Evolutionary conservation across 2,797 vertebrate species (phyloP).

Genomic region (Tiaroga cobitis): DNA sequence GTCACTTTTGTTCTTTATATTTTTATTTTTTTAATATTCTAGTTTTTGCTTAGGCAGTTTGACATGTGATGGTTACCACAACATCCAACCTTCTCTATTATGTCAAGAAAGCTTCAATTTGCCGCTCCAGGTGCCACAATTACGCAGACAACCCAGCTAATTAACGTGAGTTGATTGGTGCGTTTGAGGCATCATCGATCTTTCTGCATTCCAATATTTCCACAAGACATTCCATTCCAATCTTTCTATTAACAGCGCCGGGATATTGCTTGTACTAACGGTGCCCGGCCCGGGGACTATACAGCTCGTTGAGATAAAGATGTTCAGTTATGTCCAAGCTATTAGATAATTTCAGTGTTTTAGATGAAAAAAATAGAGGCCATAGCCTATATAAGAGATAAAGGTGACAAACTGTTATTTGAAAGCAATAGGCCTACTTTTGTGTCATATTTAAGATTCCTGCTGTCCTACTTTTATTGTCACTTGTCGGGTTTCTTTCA

Average conservation of each 20-base stretch:
- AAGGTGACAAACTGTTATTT: background rate
- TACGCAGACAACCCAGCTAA: conserved; percentile 90
- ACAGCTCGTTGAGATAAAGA: conserved; percentile 72
- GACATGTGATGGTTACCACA: conserved; percentile 26
- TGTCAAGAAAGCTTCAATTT: conserved; percentile 81
- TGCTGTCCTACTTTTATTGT: background rate
- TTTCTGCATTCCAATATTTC: conserved; percentile 89
- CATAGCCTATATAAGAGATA: background rate
- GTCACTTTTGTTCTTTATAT: conserved; percentile 10
- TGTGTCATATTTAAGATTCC: background rate
- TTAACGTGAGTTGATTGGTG: conserved; percentile 92
- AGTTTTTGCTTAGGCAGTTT: conserved; percentile 28
- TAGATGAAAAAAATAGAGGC: background rate
- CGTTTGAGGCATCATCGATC: conserved; percentile 89
- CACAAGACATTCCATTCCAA: conserved; percentile 90
- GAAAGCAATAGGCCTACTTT: background rate
- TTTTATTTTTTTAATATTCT: conserved; percentile 48
- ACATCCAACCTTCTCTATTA: conserved; percentile 59
- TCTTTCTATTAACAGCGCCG: conserved; percentile 87
- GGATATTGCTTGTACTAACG: conserved; percentile 87
- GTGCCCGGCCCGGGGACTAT: conserved; percentile 84
- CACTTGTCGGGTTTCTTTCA: background rate
- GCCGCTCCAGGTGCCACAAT: conserved; percentile 81
- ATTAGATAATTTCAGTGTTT: conserved; percentile 22
- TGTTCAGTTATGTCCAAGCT: conserved; percentile 48